Percentiles rank a stretch among this genome's conserved stretches.
phyloP scores from a whole-genome alignment of 2,888 invertebrate species.

The Morpho deidamia region DNA sequence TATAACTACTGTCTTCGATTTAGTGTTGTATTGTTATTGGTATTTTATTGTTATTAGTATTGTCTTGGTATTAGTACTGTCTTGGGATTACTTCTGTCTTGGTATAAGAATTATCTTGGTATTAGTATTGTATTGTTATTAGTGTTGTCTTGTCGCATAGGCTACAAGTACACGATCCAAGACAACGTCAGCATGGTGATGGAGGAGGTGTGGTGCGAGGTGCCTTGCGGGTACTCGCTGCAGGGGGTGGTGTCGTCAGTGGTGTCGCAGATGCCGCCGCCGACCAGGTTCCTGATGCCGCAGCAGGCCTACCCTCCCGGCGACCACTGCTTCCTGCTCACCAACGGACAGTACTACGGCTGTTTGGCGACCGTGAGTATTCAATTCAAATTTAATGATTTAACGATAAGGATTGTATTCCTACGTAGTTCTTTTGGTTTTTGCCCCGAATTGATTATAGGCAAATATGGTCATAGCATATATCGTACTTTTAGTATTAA shows the following conservation, averaged over 20 bases:
- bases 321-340: conserved; percentile 83
- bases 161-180: conserved; percentile 61
- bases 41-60: too few relatives aligned
- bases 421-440: too few relatives aligned
- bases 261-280: conserved; percentile 32
- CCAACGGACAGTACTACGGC: conserved; percentile 90
- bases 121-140: background rate
- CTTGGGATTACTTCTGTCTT: too few relatives aligned
- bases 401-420: too few relatives aligned
- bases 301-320: conserved; percentile 81
- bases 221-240: conserved; percentile 81
- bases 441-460: too few relatives aligned
- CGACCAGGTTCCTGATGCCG: conserved; percentile 42
- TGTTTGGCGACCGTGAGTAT: conserved; percentile 84
- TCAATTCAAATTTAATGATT: too few relatives aligned
- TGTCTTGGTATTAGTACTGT: too few relatives aligned
- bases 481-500: too few relatives aligned
- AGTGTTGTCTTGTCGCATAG: conserved; percentile 22
- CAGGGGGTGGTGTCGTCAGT: conserved; percentile 78
- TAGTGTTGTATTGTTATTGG: too few relatives aligned
- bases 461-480: too few relatives aligned
- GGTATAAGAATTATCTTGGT: background rate
- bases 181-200: conserved; percentile 80
- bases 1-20: too few relatives aligned
- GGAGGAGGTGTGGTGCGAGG: conserved; percentile 85